Evolutionary conservation across 2,888 invertebrate species (phyloP).

Genomic region (Chrysotoxum bicinctum): DNA sequence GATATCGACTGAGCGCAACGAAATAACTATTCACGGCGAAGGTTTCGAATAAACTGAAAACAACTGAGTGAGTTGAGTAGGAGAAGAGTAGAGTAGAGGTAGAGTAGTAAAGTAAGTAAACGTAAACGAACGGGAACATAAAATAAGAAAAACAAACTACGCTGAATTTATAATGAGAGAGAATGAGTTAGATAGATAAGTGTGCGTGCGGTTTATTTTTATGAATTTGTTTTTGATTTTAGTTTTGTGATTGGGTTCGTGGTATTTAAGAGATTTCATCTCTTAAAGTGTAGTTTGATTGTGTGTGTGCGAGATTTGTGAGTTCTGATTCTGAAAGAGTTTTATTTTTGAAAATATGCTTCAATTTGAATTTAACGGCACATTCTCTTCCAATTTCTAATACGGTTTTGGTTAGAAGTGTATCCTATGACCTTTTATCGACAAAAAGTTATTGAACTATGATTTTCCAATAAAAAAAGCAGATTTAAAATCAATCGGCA

Average conservation of each 20-base stretch:
- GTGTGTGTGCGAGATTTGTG: too few relatives aligned
- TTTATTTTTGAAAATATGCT: too few relatives aligned
- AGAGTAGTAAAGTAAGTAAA: conserved; percentile 8
- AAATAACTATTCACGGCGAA: conserved; percentile 46
- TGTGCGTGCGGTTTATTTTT: background rate
- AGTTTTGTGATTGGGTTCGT: background rate
- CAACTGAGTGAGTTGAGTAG: background rate
- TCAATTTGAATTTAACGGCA: too few relatives aligned
- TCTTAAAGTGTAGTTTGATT: too few relatives aligned
- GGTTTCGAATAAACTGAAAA: conserved; percentile 57
- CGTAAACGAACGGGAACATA: conserved; percentile 21
- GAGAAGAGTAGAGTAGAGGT: background rate
- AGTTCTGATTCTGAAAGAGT: too few relatives aligned
- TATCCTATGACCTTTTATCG: too few relatives aligned
- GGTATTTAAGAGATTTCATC: too few relatives aligned
- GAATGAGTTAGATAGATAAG: background rate
- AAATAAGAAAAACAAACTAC: background rate
- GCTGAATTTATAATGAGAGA: background rate
- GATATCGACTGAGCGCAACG: conserved; percentile 28
- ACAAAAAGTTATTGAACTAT: too few relatives aligned
- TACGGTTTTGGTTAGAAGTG: too few relatives aligned
- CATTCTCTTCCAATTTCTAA: too few relatives aligned
- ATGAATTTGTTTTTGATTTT: background rate
- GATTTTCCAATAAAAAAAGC: too few relatives aligned
- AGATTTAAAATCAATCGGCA: too few relatives aligned